These are phyloP conservation scores for Limenitis camilla DNA, from an alignment of 2,888 invertebrate species.

Conservation along the genomic window DNA sequence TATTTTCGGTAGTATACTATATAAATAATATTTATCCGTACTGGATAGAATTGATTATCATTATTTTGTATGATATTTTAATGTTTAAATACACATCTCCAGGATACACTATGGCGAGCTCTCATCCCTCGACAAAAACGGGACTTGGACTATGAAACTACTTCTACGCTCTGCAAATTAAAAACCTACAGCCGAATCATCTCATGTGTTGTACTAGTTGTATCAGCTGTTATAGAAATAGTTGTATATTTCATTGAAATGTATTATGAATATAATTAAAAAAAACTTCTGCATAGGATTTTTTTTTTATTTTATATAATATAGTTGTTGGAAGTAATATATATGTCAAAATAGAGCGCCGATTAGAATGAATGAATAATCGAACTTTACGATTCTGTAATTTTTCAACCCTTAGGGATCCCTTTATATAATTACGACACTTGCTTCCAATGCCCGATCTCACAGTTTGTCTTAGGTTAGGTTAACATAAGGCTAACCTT, in stretches of 20 bases:
- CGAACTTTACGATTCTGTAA: too few relatives aligned
- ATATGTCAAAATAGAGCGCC: too few relatives aligned
- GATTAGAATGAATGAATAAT: too few relatives aligned
- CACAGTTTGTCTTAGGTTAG: too few relatives aligned
- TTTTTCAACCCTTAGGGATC: too few relatives aligned
- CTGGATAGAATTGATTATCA: too few relatives aligned
- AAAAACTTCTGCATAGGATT: neutral
- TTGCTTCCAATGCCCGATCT: too few relatives aligned
- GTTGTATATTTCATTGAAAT: constrained; percentile 44
- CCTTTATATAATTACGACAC: too few relatives aligned
- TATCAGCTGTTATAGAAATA: constrained; percentile 49
- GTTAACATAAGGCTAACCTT: too few relatives aligned
- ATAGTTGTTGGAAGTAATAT: too few relatives aligned
- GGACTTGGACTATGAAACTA: constrained; percentile 18
- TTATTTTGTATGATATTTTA: neutral
- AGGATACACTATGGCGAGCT: constrained; percentile 48
- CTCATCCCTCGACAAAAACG: constrained; percentile 42
- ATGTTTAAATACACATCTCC: constrained; percentile 7
- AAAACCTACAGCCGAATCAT: constrained; percentile 48
- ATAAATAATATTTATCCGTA: too few relatives aligned
- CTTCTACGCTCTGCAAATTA: constrained; percentile 25
- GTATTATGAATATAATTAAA: constrained; percentile 29
- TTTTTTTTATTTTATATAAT: neutral
- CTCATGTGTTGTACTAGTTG: constrained; percentile 38
- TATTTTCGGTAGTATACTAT: too few relatives aligned